These are phyloP conservation scores for Strigamia transsilvanica DNA, from an alignment of 2,888 invertebrate genomes.

Conservation along the genomic window DNA sequence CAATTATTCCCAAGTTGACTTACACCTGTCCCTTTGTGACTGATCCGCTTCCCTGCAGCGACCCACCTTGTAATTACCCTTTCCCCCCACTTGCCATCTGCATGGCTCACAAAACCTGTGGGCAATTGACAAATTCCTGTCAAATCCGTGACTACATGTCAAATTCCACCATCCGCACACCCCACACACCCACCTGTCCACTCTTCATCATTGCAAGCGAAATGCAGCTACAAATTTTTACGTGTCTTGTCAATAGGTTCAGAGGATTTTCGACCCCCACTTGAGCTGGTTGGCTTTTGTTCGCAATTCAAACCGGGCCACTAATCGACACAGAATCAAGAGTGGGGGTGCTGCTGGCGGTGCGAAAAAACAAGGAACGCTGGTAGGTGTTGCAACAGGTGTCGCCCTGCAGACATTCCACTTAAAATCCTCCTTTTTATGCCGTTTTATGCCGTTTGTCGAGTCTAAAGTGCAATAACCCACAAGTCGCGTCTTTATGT, in stretches of 20 bases:
- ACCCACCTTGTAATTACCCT: conserved; percentile 5
- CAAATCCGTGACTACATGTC: conserved; percentile 29
- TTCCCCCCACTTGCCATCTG: background rate
- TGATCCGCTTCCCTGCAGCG: conserved; percentile 26
- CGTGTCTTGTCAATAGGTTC: conserved; percentile 51
- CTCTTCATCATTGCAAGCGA: background rate
- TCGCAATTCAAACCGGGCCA: conserved; percentile 52
- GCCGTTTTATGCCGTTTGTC: background rate
- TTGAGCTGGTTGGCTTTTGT: conserved; percentile 55
- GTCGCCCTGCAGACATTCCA: background rate
- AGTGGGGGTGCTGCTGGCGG: conserved; percentile 51
- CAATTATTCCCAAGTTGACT: conserved; percentile 7
- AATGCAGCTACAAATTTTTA: conserved; percentile 46
- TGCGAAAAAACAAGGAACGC: conserved; percentile 52
- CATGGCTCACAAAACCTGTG: background rate
- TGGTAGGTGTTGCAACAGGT: background rate
- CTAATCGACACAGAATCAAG: conserved; percentile 52
- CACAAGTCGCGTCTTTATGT: background rate
- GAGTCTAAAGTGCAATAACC: background rate
- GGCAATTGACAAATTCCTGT: conserved; percentile 19
- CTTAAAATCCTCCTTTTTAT: background rate
- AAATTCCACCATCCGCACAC: background rate
- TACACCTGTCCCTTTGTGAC: conserved; percentile 24
- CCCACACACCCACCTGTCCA: background rate
- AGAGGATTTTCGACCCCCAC: conserved; percentile 54